phyloP scores from a whole-genome alignment of 2,888 invertebrate species.

The Acheta domesticus region DNA sequence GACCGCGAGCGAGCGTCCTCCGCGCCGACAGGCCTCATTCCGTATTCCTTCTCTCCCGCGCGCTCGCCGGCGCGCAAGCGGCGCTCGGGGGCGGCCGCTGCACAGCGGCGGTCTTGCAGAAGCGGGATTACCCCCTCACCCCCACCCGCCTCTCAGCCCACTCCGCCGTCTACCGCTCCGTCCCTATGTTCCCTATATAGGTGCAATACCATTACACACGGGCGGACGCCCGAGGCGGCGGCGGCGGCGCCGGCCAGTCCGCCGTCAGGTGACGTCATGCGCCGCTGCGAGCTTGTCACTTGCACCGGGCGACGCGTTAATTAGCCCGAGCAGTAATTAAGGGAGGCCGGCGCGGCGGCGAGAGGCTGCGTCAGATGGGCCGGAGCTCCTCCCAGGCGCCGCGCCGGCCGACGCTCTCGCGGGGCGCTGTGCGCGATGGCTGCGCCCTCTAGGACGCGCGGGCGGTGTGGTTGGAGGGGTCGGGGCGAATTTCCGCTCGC shows the following conservation, averaged over 20 bases:
- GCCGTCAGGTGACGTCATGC: neutral
- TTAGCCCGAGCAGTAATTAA: constrained; percentile 28
- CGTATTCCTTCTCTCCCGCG: no score
- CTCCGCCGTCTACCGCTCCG: neutral
- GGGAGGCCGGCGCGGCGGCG: neutral
- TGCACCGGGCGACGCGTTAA: constrained; percentile 32
- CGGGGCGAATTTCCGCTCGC: no score
- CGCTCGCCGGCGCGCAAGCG: no score
- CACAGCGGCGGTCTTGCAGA: no score
- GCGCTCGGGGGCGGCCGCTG: no score
- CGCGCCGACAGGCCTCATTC: no score
- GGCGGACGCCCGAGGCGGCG: neutral
- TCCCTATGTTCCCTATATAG: neutral
- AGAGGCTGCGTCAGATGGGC: neutral
- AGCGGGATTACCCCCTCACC: no score
- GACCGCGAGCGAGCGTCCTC: no score
- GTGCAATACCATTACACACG: neutral
- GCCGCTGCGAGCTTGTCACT: constrained; percentile 29
- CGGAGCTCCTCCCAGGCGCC: neutral
- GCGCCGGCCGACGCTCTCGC: no score
- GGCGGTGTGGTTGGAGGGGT: no score
- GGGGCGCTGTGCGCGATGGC: no score
- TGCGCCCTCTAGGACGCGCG: neutral
- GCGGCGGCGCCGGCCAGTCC: neutral
- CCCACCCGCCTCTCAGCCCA: neutral